Evolutionary conservation across 2,888 invertebrate genomes (phyloP).

Genomic region (Ochropleura leucogaster): DNA sequence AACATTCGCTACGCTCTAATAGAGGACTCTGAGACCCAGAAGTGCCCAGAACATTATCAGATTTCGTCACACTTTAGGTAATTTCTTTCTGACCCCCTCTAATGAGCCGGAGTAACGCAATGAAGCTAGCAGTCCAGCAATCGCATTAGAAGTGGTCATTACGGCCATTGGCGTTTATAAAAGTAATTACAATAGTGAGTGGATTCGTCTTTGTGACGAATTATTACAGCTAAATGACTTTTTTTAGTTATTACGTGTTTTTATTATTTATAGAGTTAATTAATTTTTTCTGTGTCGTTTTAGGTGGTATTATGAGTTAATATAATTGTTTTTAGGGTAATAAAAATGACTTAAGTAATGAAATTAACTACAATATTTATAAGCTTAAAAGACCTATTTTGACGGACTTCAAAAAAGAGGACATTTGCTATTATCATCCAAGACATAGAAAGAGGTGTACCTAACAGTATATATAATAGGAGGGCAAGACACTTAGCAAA

Average conservation of each 20-base stretch:
- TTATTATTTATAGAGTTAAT: conserved; percentile 55
- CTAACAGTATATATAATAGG: too few species aligned
- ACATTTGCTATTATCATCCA: too few species aligned
- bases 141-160: conserved; percentile 83
- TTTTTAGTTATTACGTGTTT: conserved; percentile 63
- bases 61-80: conserved; percentile 88
- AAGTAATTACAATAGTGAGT: conserved; percentile 83
- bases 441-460: too few species aligned
- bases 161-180: conserved; percentile 77
- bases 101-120: conserved; percentile 86
- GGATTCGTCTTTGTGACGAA: conserved; percentile 77
- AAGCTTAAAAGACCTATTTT: too few species aligned
- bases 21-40: conserved; percentile 73
- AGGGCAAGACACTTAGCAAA: too few species aligned
- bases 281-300: conserved; percentile 36
- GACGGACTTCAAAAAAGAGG: too few species aligned
- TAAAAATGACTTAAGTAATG: conserved; percentile 21
- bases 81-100: conserved; percentile 80
- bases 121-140: conserved; percentile 79
- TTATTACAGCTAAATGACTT: conserved; percentile 64
- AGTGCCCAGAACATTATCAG: conserved; percentile 80
- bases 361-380: background rate
- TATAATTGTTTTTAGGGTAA: conserved; percentile 8
- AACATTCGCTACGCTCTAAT: conserved; percentile 77
- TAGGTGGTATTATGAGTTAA: conserved; percentile 45